These are phyloP conservation scores for Ricordea florida DNA, from an alignment of 92 coral and sea anemone species.

Conservation along the genomic window DNA sequence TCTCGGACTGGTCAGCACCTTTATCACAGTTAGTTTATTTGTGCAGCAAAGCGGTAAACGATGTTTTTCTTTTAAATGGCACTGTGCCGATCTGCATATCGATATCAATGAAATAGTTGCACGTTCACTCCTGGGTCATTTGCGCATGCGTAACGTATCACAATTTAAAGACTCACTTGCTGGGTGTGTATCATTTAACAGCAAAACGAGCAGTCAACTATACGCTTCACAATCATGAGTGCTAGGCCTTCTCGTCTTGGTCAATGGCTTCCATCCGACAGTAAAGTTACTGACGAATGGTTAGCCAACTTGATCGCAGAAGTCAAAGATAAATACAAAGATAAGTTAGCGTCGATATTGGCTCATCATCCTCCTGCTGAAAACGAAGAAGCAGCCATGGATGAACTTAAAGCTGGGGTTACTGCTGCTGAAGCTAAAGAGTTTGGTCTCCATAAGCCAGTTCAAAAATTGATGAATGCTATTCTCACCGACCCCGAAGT, in stretches of 20 bases:
- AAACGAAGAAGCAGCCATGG: constrained; percentile 41
- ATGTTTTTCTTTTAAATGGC: no score
- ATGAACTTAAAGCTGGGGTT: neutral
- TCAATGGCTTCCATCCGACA: constrained; percentile 63
- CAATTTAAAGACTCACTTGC: no score
- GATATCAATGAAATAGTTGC: no score
- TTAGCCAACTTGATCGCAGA: constrained; percentile 41
- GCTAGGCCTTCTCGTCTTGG: constrained; percentile 22
- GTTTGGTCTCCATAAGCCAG: constrained; percentile 45
- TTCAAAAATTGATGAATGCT: constrained; percentile 32
- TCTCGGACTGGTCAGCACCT: no score
- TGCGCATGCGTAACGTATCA: no score
- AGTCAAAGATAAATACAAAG: constrained; percentile 28
- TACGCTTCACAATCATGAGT: neutral
- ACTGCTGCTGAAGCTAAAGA: constrained; percentile 10
- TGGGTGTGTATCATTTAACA: no score
- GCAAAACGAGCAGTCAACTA: neutral
- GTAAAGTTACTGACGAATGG: constrained; percentile 57
- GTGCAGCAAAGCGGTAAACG: no score
- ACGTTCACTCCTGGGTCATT: no score
- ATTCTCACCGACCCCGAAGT: constrained; percentile 54
- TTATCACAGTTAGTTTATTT: no score
- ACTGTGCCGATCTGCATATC: no score
- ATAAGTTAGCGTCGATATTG: constrained; percentile 31
- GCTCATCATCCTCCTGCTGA: constrained; percentile 46